Evolutionary conservation across 2,113 vertebrate species (phyloP).

Genomic region (Solea senegalensis): DNA sequence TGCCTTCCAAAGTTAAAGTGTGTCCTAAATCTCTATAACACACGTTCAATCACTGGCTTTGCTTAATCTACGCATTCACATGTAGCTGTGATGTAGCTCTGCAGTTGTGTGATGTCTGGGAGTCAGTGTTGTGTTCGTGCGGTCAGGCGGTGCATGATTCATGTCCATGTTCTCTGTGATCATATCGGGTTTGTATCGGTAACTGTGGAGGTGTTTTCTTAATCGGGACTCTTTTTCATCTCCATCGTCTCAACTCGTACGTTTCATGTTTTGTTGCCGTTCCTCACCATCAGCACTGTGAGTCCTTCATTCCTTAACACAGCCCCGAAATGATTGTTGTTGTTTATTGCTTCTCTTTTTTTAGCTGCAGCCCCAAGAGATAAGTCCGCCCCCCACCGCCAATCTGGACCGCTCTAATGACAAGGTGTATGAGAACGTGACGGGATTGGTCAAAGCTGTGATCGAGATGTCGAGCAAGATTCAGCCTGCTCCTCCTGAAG

Average conservation of each 20-base stretch:
- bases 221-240: not conserved
- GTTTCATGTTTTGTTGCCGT: not conserved
- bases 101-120: not conserved
- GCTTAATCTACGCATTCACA: not conserved
- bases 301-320: not conserved
- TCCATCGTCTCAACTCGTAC: not conserved
- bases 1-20: not conserved
- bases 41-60: not conserved
- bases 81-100: not conserved
- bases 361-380: slow-evolving; percentile 97
- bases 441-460: slow-evolving; percentile 95
- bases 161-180: not conserved
- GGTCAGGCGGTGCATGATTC: not conserved
- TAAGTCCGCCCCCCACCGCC: slow-evolving; percentile 95
- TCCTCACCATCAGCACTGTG: not conserved
- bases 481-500: slow-evolving; percentile 94
- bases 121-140: not conserved
- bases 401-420: slow-evolving; percentile 98
- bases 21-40: not conserved
- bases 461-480: slow-evolving; percentile 99
- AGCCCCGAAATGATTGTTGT: not conserved
- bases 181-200: not conserved
- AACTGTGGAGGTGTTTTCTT: not conserved
- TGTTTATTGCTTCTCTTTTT: slow-evolving; percentile 20
- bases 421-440: slow-evolving; percentile 98